Conservation (phyloP, 2,797 vertebrate genomes). For the Coluber constrictor region DNA sequence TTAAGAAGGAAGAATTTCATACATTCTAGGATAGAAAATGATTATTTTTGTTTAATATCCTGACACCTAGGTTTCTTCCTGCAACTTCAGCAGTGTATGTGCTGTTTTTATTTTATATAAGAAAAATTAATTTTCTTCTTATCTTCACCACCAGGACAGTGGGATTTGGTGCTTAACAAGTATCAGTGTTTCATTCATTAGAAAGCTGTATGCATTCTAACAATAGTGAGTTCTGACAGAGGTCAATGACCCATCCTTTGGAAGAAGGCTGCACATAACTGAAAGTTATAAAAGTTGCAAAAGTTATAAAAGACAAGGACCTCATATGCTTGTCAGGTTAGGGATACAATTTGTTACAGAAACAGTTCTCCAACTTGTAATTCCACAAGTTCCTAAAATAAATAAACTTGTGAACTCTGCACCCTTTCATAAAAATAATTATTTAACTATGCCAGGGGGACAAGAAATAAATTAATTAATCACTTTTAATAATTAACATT, state of each 20-base stretch:
- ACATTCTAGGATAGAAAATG: constrained; percentile 4
- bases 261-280: not conserved
- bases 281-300: not conserved
- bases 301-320: not conserved
- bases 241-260: not conserved
- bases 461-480: not conserved
- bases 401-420: not conserved
- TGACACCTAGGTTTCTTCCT: not conserved
- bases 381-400: not conserved
- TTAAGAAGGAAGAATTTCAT: constrained; percentile 5
- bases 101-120: constrained; percentile 7
- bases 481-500: not conserved
- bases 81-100: not conserved
- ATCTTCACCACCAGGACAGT: not conserved
- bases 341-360: not conserved
- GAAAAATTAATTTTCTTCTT: not conserved
- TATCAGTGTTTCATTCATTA: not conserved
- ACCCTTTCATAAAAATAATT: not conserved
- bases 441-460: not conserved
- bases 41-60: constrained; percentile 19
- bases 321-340: not conserved
- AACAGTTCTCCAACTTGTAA: not conserved
- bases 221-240: not conserved
- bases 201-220: not conserved
- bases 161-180: not conserved